These are phyloP conservation scores for Athalia circularis DNA, from an alignment of 2,888 invertebrate genomes.

Conservation along the genomic window DNA sequence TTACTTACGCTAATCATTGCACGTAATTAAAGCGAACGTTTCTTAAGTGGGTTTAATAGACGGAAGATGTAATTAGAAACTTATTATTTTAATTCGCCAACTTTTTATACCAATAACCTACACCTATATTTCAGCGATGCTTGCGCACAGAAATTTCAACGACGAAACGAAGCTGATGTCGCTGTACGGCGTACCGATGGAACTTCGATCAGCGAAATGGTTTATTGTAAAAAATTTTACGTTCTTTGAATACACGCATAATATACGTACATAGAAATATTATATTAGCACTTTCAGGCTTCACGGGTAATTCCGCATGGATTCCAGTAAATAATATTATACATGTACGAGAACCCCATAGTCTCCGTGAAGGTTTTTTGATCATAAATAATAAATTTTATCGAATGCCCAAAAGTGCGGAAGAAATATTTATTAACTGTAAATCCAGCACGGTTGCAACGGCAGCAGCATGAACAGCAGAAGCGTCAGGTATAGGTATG, in stretches of 20 bases:
- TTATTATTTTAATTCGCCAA: slow-evolving; percentile 52
- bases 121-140: not conserved
- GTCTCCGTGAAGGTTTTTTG: slow-evolving; percentile 42
- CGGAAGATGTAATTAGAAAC: slow-evolving; percentile 65
- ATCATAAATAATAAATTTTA: slow-evolving; percentile 61
- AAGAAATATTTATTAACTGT: slow-evolving; percentile 68
- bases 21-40: slow-evolving; percentile 60
- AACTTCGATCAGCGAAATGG: not conserved
- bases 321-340: slow-evolving; percentile 35
- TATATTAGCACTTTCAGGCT: slow-evolving; percentile 36
- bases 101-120: not conserved
- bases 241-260: not conserved
- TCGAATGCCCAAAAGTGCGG: slow-evolving; percentile 56
- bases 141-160: not conserved
- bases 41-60: slow-evolving; percentile 65
- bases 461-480: not conserved
- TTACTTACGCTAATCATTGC: slow-evolving; percentile 61
- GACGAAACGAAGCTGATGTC: not conserved
- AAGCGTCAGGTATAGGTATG: not conserved
- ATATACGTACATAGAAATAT: slow-evolving; percentile 28
- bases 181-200: too few relatives aligned
- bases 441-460: slow-evolving; percentile 54
- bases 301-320: slow-evolving; percentile 18
- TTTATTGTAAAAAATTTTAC: slow-evolving; percentile 13
- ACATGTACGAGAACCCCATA: not conserved